Evolutionary conservation across 2,797 vertebrate genomes (phyloP), one percentile per base, ranked within the genome.

Genomic region (Sebastes oblongus): DNA sequence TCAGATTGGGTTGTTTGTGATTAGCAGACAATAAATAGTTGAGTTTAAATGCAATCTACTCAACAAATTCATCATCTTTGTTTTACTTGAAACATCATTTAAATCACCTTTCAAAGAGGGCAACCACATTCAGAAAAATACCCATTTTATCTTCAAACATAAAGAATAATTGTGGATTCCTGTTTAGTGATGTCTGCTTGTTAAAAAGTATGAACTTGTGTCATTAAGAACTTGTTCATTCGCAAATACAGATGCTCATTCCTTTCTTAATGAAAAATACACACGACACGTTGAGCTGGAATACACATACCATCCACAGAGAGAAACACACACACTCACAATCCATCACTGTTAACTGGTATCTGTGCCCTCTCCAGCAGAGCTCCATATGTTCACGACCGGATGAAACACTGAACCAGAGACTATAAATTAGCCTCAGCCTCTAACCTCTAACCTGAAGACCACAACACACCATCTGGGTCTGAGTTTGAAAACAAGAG

Each of bases 361-460:
- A 66, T 66, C 66, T 64, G 60, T 29, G 69, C 50, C 50, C 39
- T 76, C 72, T 84, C 71, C 29, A 27, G 54, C 82, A 70, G 66
- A 62, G 76, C 67, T 52, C 81, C 83, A 72, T 81, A 76, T 89
- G 83, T 83, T 60, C 74, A 34, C 24, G 9, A 77, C 77, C 65
- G 66, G 89, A 88, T 81, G 82, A 79, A 78, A 80, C 84, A 0
- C 62, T 62, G 83, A 83, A 73, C 77, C 42, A 58, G 39, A 75
- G 59, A 67, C 84, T 14, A 88, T 83, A 83, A 91, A 86, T 89
- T 76, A 78, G 70, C 67, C 65, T 78, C 46, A 16, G 84, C 75
- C 85, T 78, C 59, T 65, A 6, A 88, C 88, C 82, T 77, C 71
- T 62, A 5, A 81, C 87, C 88, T 29, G 59, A 36, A 66, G 76